phyloP scores from a whole-genome alignment of 2,888 invertebrate genomes.

The Drosophila infuscata region DNA sequence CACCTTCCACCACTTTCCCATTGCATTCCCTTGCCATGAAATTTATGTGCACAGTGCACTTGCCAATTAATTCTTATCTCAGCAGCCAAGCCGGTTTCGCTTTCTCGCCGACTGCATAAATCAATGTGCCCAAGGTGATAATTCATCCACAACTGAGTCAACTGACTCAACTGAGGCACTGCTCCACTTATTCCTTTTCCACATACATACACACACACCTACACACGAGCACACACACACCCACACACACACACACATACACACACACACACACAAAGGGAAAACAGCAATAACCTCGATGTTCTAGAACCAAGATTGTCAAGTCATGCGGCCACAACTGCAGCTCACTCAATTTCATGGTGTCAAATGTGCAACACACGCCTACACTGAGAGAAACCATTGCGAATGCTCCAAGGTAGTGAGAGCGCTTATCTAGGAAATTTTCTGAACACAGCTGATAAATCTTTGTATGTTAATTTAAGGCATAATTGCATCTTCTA shows the following conservation, averaged over 20 bases:
- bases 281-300: slow-evolving; percentile 1
- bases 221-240: slow-evolving; percentile 31
- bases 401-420: too few relatives aligned
- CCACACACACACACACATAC: slow-evolving; percentile 13
- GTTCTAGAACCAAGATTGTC: slow-evolving; percentile 5
- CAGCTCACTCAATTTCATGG: slow-evolving; percentile 78
- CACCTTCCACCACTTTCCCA: not conserved
- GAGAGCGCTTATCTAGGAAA: not conserved
- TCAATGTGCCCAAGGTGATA: slow-evolving; percentile 74
- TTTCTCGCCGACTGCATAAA: slow-evolving; percentile 72
- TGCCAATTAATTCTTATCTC: slow-evolving; percentile 79
- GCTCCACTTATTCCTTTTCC: slow-evolving; percentile 40
- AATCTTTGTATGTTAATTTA: too few relatives aligned
- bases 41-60: slow-evolving; percentile 77
- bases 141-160: slow-evolving; percentile 61
- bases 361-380: slow-evolving; percentile 57
- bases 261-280: slow-evolving; percentile 35
- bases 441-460: too few relatives aligned
- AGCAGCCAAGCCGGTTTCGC: slow-evolving; percentile 69
- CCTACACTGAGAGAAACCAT: slow-evolving; percentile 6
- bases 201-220: slow-evolving; percentile 16
- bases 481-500: too few relatives aligned
- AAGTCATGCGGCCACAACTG: slow-evolving; percentile 45
- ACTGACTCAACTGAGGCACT: slow-evolving; percentile 16
- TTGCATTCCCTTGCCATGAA: slow-evolving; percentile 37